These are phyloP conservation scores for Sebastiscus albofasciatus DNA, from an alignment of 2,797 vertebrate species.

Conservation along the genomic window DNA sequence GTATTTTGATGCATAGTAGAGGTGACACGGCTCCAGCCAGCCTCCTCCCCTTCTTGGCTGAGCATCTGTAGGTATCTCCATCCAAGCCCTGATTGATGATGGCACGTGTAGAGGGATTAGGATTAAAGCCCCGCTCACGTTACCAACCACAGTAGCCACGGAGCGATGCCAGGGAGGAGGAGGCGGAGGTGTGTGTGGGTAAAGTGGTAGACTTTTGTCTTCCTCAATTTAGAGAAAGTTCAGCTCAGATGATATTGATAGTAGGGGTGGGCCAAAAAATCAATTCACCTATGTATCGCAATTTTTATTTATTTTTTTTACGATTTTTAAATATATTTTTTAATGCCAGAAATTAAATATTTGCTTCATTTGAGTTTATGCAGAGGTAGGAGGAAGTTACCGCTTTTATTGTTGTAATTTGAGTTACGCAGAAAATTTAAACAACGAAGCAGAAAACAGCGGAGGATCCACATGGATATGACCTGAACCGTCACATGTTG, in stretches of 20 bases:
- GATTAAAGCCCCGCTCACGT: slow-evolving; percentile 67
- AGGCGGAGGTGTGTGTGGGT: background rate
- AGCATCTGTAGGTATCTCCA: slow-evolving; percentile 24
- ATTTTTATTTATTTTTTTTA: no score
- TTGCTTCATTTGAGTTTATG: no score
- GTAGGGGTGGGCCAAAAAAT: no score
- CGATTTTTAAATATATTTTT: no score
- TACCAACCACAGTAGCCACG: slow-evolving; percentile 48
- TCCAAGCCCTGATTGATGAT: slow-evolving; percentile 50
- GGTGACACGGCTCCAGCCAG: slow-evolving; percentile 16
- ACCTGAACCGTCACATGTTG: no score
- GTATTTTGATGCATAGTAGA: slow-evolving; percentile 41
- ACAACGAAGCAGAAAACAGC: no score
- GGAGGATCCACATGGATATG: no score
- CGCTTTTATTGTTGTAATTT: no score
- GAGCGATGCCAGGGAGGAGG: slow-evolving; percentile 6
- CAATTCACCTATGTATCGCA: no score
- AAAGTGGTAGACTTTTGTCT: background rate
- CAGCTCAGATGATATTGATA: background rate
- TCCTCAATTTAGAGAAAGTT: background rate
- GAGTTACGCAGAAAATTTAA: no score
- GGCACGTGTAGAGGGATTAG: slow-evolving; percentile 73
- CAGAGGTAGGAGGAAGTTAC: no score
- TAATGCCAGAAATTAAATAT: no score
- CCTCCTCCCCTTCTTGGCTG: slow-evolving; percentile 35